phyloP scores from a whole-genome alignment of 2,113 vertebrate species.

The Rutilus rutilus region DNA sequence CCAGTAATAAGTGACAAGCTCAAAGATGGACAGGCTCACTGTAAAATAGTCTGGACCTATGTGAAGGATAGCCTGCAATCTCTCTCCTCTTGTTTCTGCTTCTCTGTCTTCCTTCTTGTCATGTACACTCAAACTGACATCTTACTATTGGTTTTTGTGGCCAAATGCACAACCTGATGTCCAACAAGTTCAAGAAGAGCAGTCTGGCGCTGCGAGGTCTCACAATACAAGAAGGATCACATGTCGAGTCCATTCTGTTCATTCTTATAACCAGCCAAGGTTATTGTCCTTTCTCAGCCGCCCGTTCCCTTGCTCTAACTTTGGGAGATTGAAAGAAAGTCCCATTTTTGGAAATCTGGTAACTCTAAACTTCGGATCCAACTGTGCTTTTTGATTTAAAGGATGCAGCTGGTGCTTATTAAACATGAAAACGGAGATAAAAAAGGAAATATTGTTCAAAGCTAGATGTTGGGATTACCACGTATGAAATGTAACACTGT shows the following conservation, averaged over 20 bases:
- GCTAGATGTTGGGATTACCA: conserved; percentile 21
- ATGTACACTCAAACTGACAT: neutral
- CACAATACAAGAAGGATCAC: neutral
- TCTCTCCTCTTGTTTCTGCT: conserved; percentile 65
- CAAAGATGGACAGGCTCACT: conserved; percentile 51
- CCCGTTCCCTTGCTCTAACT: neutral
- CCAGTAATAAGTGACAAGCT: conserved; percentile 26
- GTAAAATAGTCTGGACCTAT: conserved; percentile 57
- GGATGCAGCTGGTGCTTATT: neutral
- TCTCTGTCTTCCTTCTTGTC: conserved; percentile 43
- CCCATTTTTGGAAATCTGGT: neutral
- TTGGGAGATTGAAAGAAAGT: neutral
- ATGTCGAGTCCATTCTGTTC: neutral
- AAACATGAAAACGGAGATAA: neutral
- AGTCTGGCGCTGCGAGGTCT: neutral
- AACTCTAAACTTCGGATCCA: conserved; percentile 4
- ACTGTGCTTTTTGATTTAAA: conserved; percentile 18
- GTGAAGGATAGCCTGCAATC: conserved; percentile 63
- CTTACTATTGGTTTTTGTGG: neutral
- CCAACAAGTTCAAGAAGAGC: neutral
- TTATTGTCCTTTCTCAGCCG: neutral
- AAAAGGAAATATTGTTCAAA: conserved; percentile 6
- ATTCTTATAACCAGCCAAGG: neutral
- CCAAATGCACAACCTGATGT: neutral
- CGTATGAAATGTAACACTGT: conserved; percentile 13